Percentiles rank a stretch among this genome's conserved stretches.
Evolutionary conservation across 2,113 vertebrate genomes (phyloP).

Genomic region (Atlantisia rogersi): DNA sequence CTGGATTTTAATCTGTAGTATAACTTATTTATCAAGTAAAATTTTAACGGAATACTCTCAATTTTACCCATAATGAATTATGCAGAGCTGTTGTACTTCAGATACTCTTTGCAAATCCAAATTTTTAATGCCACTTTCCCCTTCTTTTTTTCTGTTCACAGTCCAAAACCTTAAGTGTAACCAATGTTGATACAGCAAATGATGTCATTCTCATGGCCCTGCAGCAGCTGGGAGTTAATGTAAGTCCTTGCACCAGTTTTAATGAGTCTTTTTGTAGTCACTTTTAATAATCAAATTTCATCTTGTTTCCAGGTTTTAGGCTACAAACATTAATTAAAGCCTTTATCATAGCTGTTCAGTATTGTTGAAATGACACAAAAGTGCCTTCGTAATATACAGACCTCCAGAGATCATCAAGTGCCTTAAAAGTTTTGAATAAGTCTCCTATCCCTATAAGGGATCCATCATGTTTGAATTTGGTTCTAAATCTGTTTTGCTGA

Average conservation of each 20-base stretch:
- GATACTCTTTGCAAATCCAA: conserved; percentile 8
- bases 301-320: not conserved
- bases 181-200: conserved; percentile 85
- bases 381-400: not conserved
- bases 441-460: not conserved
- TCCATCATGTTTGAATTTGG: not conserved
- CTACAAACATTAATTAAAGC: not conserved
- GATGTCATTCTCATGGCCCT: conserved; percentile 90
- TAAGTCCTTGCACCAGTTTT: conserved; percentile 73
- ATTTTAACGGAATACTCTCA: not conserved
- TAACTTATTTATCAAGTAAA: conserved; percentile 16
- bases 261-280: not conserved
- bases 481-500: not conserved
- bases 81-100: not conserved
- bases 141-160: conserved; percentile 68
- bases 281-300: not conserved
- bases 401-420: not conserved
- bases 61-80: not conserved
- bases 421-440: not conserved
- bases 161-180: conserved; percentile 91
- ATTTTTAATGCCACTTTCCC: conserved; percentile 1
- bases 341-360: not conserved
- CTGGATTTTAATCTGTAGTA: not conserved
- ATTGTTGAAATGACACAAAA: not conserved
- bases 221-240: conserved; percentile 88